A percentile compares a stretch with the other conserved stretches of the same genome.
These are phyloP conservation scores for Drosophila ananassae DNA, from an alignment of 1,140 invertebrate species.

Conservation along the genomic window DNA sequence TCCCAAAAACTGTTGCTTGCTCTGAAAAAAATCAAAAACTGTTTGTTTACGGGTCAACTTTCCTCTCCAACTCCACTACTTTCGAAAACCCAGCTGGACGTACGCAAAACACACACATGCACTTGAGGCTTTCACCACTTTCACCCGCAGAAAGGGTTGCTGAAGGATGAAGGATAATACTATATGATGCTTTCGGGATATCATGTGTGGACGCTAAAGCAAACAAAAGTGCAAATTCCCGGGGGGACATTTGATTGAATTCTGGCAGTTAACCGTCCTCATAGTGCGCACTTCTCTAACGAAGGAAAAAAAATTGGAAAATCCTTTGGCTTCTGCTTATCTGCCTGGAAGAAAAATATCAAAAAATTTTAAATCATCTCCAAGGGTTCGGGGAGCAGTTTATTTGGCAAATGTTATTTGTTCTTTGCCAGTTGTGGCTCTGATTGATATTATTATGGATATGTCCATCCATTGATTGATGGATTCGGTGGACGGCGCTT, in stretches of 20 bases:
- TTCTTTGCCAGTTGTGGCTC: constrained; percentile 55
- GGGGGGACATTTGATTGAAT: constrained; percentile 80
- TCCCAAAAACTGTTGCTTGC: constrained; percentile 36
- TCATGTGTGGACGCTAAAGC: constrained; percentile 67
- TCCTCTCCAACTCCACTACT: constrained; percentile 21
- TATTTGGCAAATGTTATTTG: constrained; percentile 78
- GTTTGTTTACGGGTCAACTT: constrained; percentile 80
- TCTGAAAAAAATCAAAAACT: constrained; percentile 47
- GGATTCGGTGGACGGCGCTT: constrained; percentile 57
- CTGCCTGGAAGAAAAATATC: constrained; percentile 68
- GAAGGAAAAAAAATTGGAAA: constrained; percentile 20
- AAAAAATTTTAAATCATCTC: constrained; percentile 72
- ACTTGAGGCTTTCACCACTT: constrained; percentile 65
- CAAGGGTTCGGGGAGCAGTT: constrained; percentile 42
- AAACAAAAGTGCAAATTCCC: constrained; percentile 77
- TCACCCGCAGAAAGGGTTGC: constrained; percentile 65
- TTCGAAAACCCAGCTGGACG: constrained; percentile 51
- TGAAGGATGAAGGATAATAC: constrained; percentile 36
- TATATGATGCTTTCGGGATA: constrained; percentile 33
- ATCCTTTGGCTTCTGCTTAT: constrained; percentile 58
- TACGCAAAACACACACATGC: constrained; percentile 45
- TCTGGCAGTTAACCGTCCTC: constrained; percentile 65
- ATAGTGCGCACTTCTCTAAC: constrained; percentile 72
- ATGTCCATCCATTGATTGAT: constrained; percentile 59
- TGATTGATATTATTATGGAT: constrained; percentile 75